Percentiles rank a stretch among this genome's conserved stretches.
phyloP scores from a whole-genome alignment of 1,140 invertebrate species.

The Nixonia krombeini region DNA sequence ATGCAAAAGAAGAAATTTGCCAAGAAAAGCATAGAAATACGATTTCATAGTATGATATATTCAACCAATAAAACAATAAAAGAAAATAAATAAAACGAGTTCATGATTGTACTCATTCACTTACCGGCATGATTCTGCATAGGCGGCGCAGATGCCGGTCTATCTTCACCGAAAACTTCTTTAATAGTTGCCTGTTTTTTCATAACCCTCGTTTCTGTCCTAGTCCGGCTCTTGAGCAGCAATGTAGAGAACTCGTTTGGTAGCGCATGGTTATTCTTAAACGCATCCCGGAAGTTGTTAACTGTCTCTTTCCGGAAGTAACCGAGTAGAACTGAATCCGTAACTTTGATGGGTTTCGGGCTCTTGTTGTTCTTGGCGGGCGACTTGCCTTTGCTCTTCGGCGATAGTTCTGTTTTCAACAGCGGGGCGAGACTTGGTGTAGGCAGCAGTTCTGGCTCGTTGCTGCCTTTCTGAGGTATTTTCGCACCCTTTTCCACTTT shows the following conservation, averaged over 20 bases:
- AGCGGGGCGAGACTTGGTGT: conserved; percentile 69
- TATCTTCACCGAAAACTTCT: conserved; percentile 83
- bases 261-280: conserved; percentile 75
- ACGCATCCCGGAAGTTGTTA: conserved; percentile 78
- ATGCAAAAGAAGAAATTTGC: too few relatives aligned
- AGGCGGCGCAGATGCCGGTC: conserved; percentile 78
- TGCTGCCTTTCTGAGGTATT: conserved; percentile 52
- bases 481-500: conserved; percentile 53
- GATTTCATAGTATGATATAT: too few relatives aligned
- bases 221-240: conserved; percentile 80
- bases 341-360: conserved; percentile 73
- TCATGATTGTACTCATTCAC: too few relatives aligned
- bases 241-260: conserved; percentile 79
- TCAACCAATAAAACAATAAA: too few relatives aligned
- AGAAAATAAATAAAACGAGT: too few relatives aligned
- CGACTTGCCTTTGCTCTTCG: conserved; percentile 69
- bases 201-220: conserved; percentile 82
- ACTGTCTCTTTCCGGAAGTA: conserved; percentile 81
- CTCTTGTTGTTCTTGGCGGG: conserved; percentile 69
- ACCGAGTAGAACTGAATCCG: conserved; percentile 72
- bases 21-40: too few relatives aligned
- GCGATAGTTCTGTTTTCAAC: conserved; percentile 54
- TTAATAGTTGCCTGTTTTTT: conserved; percentile 84
- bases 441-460: conserved; percentile 75
- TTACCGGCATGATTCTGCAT: conserved; percentile 63